Conservation (phyloP, 1,140 invertebrate species). For the Leptopilina clavipes region DNA sequence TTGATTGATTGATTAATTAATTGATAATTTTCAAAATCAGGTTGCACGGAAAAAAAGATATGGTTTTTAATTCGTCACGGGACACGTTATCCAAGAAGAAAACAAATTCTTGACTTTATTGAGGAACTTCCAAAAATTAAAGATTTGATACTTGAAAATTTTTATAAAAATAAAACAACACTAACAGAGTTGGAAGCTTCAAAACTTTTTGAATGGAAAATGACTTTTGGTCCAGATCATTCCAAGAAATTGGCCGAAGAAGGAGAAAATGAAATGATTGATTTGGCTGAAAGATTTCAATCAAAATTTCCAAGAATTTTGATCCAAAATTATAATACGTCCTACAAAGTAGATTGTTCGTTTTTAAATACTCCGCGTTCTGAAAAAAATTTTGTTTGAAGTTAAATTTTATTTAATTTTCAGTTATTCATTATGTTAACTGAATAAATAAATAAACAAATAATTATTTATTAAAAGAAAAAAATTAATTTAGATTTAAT, state of each 20-base stretch:
- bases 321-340: conserved; percentile 74
- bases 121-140: conserved; percentile 72
- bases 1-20: not conserved
- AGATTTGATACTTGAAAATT: conserved; percentile 73
- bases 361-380: no score
- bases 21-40: conserved; percentile 64
- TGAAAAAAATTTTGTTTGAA: no score
- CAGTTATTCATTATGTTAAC: no score
- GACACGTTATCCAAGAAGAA: conserved; percentile 78
- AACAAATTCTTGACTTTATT: conserved; percentile 75
- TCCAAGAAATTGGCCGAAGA: conserved; percentile 78
- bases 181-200: conserved; percentile 66
- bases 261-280: conserved; percentile 81
- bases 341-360: conserved; percentile 79
- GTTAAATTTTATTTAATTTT: no score
- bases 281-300: conserved; percentile 80
- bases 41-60: conserved; percentile 78
- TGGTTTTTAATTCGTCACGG: conserved; percentile 83
- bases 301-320: conserved; percentile 79
- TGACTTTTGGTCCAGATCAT: conserved; percentile 66
- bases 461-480: no score
- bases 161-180: conserved; percentile 54
- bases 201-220: conserved; percentile 76
- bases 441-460: no score
- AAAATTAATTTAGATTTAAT: no score